Evolutionary conservation across 64 coral and sea anemone species (phyloP), one percentile per base, ranked within the genome.

Genomic region (Montipora cactus): DNA sequence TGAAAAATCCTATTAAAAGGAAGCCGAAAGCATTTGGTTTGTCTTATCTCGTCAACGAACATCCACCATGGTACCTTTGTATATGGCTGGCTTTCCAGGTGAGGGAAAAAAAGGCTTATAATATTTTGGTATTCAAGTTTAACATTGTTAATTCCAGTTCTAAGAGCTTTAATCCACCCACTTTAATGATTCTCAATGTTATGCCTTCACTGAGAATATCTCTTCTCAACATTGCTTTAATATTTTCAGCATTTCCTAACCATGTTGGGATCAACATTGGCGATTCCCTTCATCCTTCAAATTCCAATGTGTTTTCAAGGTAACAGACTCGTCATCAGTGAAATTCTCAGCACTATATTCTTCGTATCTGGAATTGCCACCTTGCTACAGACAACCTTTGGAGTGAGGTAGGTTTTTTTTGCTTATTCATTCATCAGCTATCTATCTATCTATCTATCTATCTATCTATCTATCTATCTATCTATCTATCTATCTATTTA

Each of bases 181-280:
- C 2, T 5, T 70, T 16, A 13, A 16, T 16, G 1, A 21, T 5
- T 19, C 7, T 51, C 5, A 23, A 19, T 13, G 3, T 1, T 2
- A 21, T 16, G 5, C 12, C 5, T 10, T 21, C 14, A 2, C 44
- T 18, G 1, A 28, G 28, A 28, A 28, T 19, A 25, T 5, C 44
- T 13, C 1, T 28, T 64, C 12, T 7, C 10, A 28, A 28, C 1
- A 28, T 28, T 28, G 28, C 28, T 28, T 79, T 8, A 16, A 57
- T 76, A 72, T 68, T 89, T 94, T 20, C 84, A 99, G 97, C 97
- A 99, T 89, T 99, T 96, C 79, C 79, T 99, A 16, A 96, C 95
- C 1, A 99, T 99, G 98, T 84, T 99, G 52, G 98, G 98, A 71
- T 85, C 89, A 16, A 99, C 98, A 1, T 71, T 99, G 37, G 76